These are phyloP conservation scores for Oryzias celebensis DNA, from an alignment of 2,113 vertebrate genomes.

Conservation along the genomic window DNA sequence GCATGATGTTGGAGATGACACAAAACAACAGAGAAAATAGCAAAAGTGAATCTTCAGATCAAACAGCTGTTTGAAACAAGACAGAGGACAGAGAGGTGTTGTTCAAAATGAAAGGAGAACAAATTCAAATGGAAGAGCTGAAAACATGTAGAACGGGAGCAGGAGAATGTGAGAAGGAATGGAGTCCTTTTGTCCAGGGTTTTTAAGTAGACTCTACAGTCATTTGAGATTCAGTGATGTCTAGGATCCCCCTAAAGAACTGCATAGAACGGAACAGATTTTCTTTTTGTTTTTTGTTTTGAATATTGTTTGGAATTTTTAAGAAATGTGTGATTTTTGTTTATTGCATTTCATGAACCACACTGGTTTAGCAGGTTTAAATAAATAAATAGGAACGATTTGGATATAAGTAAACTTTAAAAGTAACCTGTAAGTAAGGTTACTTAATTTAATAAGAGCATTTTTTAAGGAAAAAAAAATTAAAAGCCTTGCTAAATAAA, in stretches of 20 bases:
- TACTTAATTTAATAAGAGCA: too few relatives aligned
- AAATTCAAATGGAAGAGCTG: slow-evolving; percentile 3
- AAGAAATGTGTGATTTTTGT: too few relatives aligned
- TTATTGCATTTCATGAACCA: too few relatives aligned
- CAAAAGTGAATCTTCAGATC: slow-evolving; percentile 43
- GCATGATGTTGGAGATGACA: slow-evolving; percentile 61
- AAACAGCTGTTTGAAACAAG: slow-evolving; percentile 11
- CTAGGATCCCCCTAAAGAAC: background rate
- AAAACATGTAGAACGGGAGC: slow-evolving; percentile 8
- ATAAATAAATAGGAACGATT: too few relatives aligned
- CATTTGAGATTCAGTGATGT: slow-evolving; percentile 5
- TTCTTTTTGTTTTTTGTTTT: too few relatives aligned
- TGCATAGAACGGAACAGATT: too few relatives aligned
- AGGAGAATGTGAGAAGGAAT: slow-evolving; percentile 27
- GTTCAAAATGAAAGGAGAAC: slow-evolving; percentile 12
- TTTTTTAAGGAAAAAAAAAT: too few relatives aligned
- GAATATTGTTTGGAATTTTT: too few relatives aligned
- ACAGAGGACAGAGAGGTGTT: background rate
- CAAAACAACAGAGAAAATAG: slow-evolving; percentile 41
- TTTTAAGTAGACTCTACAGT: slow-evolving; percentile 14
- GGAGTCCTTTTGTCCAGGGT: slow-evolving; percentile 24
- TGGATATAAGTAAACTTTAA: too few relatives aligned
- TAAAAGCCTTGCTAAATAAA: too few relatives aligned
- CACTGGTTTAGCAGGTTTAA: too few relatives aligned
- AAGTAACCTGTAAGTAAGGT: too few relatives aligned